Evolutionary conservation across 2,113 vertebrate genomes (phyloP), one percentile per base, ranked within the genome.

Genomic region (Antechinus stuartii): DNA sequence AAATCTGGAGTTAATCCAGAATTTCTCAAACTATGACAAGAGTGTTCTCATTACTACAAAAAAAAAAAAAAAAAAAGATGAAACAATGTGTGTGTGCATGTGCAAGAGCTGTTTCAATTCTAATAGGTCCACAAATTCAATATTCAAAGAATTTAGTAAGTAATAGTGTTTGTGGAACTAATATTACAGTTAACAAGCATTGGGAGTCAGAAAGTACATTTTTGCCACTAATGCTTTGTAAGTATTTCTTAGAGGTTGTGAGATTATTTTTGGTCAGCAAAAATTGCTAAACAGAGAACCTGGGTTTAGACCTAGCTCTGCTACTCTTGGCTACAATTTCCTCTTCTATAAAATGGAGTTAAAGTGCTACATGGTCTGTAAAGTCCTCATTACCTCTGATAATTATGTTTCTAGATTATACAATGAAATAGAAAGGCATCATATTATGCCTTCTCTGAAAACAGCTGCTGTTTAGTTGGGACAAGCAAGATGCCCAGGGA

Each of bases 1-100:
- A 90, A 35, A 92, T 30, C 42, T 95, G 61, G 27, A 90, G 94
- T 89, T 93, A 91, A 22, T 90, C 61, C 89, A 57, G 91, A 26
- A 91, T 19, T 76, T 92, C 54, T 61, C 52, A 76, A 19, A 42
- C 68, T 76, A 76, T 76, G 35, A 76, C 68, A 84, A 42, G 57
- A 68, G 16, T 84, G 68, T 22, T n/a, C 68, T 84, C 68, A 84
- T 84, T 84, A n/a, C 35, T 84, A 84, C 68, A n/a, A 84, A n/a
- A 84, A 84, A 84, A 84, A 49, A 49, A 49, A 49, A 42, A 42
- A 42, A 42, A 42, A 49, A 3, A 84, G 19, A 84, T 84, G 16
- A 84, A 35, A 35, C 26, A 26, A 8, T 56, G 57, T 61, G 26
- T 61, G 57, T 35, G 57, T 61, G 26, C 30, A 27, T 68, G 61